Evolutionary conservation across 1,140 invertebrate species (phyloP).

Genomic region (Maconellicoccus hirsutus): DNA sequence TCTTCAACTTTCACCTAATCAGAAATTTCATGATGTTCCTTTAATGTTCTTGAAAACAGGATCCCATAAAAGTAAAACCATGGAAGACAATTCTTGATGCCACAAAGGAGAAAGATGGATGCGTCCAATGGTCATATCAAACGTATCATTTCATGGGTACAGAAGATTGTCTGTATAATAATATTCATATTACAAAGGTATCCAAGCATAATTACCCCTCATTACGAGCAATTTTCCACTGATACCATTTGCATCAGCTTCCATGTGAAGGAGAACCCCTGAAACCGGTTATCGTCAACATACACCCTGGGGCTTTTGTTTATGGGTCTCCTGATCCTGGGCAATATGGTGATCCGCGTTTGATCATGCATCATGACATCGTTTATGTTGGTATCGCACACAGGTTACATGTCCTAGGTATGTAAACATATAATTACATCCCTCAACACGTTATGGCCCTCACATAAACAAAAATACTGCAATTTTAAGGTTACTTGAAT

Average conservation of each 20-base stretch:
- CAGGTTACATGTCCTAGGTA: not conserved
- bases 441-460: too few relatives aligned
- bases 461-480: too few relatives aligned
- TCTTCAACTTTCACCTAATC: too few relatives aligned
- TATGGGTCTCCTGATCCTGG: not conserved
- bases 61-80: not conserved
- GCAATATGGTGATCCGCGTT: not conserved
- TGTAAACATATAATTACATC: not conserved
- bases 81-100: not conserved
- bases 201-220: too few relatives aligned
- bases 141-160: conserved; percentile 16
- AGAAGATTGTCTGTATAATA: conserved; percentile 29
- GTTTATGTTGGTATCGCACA: not conserved
- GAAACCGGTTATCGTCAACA: not conserved
- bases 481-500: not conserved
- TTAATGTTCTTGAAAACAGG: not conserved
- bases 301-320: not conserved
- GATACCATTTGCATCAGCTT: not conserved
- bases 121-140: not conserved
- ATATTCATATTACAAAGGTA: conserved; percentile 26
- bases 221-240: too few relatives aligned
- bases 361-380: not conserved
- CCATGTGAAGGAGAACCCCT: not conserved
- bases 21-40: too few relatives aligned
- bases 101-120: not conserved